A percentile compares a stretch with the other conserved stretches of the same genome.
These are phyloP conservation scores for Rhingia rostrata DNA, from an alignment of 2,888 invertebrate genomes.

Conservation along the genomic window DNA sequence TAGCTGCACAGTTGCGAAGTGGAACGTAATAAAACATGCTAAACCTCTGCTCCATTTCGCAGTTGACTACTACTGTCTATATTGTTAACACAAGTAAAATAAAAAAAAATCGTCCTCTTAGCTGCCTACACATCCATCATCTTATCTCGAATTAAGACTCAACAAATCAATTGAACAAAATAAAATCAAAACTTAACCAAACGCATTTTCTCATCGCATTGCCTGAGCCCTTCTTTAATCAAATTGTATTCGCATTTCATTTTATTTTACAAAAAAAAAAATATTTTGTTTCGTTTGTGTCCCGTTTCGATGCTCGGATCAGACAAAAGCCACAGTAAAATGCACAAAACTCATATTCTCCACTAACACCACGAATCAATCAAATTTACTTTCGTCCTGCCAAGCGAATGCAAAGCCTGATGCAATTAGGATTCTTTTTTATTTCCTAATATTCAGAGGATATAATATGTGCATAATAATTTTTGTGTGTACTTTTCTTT, in stretches of 20 bases:
- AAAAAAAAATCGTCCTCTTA: slow-evolving; percentile 43
- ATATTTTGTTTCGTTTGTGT: slow-evolving; percentile 62
- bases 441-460: neutral
- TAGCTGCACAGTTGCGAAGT: slow-evolving; percentile 57
- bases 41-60: slow-evolving; percentile 65
- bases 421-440: slow-evolving; percentile 53
- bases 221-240: slow-evolving; percentile 77
- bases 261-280: slow-evolving; percentile 51
- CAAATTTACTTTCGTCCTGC: slow-evolving; percentile 39
- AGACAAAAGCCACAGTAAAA: slow-evolving; percentile 61
- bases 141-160: slow-evolving; percentile 47
- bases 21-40: slow-evolving; percentile 29
- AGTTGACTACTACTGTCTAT: slow-evolving; percentile 53
- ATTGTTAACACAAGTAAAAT: slow-evolving; percentile 50
- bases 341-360: slow-evolving; percentile 65
- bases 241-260: slow-evolving; percentile 59
- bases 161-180: slow-evolving; percentile 39
- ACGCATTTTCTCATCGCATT: slow-evolving; percentile 76
- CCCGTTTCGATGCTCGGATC: slow-evolving; percentile 63
- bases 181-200: slow-evolving; percentile 69
- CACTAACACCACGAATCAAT: slow-evolving; percentile 63
- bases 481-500: slow-evolving; percentile 65
- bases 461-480: neutral
- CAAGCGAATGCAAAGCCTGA: slow-evolving; percentile 66
- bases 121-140: slow-evolving; percentile 71